These are phyloP conservation scores for Carassius carassius DNA, from an alignment of 2,113 vertebrate genomes.

Conservation along the genomic window DNA sequence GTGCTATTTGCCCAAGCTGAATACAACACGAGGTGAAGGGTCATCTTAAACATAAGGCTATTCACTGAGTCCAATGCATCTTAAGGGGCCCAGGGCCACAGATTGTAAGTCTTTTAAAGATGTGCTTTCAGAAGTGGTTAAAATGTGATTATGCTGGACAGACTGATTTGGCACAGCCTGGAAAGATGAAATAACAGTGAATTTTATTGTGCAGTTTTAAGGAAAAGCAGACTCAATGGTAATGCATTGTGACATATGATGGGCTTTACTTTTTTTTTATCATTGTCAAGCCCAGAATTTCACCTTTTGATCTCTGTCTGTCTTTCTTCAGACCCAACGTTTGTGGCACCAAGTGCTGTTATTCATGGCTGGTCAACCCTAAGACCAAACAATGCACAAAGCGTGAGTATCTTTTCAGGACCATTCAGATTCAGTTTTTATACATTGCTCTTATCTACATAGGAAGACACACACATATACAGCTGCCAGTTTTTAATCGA, in stretches of 20 bases:
- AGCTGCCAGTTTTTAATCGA: neutral
- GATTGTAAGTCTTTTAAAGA: slow-evolving; percentile 16
- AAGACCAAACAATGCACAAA: slow-evolving; percentile 66
- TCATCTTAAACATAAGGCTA: slow-evolving; percentile 33
- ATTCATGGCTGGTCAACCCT: slow-evolving; percentile 57
- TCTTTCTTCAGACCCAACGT: slow-evolving; percentile 54
- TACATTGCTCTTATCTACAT: neutral
- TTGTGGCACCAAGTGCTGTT: slow-evolving; percentile 63
- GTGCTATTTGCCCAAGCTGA: slow-evolving; percentile 34
- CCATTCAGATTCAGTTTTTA: neutral
- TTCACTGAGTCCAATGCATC: slow-evolving; percentile 27
- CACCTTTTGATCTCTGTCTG: slow-evolving; percentile 1
- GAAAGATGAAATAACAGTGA: neutral
- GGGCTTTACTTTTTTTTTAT: neutral
- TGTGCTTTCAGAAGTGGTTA: slow-evolving; percentile 18
- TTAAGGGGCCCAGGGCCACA: slow-evolving; percentile 22
- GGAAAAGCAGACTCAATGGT: neutral
- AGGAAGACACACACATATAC: neutral
- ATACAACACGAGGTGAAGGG: slow-evolving; percentile 40
- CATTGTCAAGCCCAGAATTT: neutral
- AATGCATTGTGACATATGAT: neutral
- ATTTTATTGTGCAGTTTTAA: neutral
- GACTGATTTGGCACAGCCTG: neutral
- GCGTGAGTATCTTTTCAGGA: slow-evolving; percentile 61
- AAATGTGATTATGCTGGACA: neutral